Evolutionary conservation across 2,888 invertebrate species (phyloP).

Genomic region (Timema podura): DNA sequence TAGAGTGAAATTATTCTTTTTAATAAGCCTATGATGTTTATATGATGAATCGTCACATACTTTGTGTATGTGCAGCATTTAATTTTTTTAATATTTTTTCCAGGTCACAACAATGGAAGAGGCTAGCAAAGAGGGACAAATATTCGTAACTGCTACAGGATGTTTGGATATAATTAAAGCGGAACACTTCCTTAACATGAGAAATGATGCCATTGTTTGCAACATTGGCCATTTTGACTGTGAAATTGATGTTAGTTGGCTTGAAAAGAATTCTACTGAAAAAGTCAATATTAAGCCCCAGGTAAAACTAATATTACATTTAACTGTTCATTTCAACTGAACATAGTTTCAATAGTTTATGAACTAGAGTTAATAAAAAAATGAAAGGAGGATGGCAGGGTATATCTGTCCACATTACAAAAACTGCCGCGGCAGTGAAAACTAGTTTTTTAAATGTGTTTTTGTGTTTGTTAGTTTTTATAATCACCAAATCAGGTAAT

Average conservation of each 20-base stretch:
- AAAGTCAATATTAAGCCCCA: constrained; percentile 96
- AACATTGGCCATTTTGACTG: constrained; percentile 99
- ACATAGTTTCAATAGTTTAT: too few relatives aligned
- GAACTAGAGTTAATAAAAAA: too few relatives aligned
- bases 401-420: too few relatives aligned
- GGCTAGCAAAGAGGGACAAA: constrained; percentile 82
- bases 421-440: too few relatives aligned
- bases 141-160: constrained; percentile 97
- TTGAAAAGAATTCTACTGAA: constrained; percentile 80
- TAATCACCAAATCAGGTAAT: too few relatives aligned
- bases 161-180: constrained; percentile 86
- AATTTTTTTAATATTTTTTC: constrained; percentile 35
- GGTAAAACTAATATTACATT: constrained; percentile 49
- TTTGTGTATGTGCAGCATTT: neutral
- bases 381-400: too few relatives aligned
- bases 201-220: constrained; percentile 95
- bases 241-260: constrained; percentile 95
- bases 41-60: neutral
- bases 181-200: constrained; percentile 88
- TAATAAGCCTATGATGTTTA: neutral
- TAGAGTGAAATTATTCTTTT: too few relatives aligned
- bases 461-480: too few relatives aligned
- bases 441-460: too few relatives aligned
- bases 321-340: too few relatives aligned
- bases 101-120: constrained; percentile 93